Conservation (phyloP, 2,888 invertebrate genomes). For the Eupithecia exiguata region DNA sequence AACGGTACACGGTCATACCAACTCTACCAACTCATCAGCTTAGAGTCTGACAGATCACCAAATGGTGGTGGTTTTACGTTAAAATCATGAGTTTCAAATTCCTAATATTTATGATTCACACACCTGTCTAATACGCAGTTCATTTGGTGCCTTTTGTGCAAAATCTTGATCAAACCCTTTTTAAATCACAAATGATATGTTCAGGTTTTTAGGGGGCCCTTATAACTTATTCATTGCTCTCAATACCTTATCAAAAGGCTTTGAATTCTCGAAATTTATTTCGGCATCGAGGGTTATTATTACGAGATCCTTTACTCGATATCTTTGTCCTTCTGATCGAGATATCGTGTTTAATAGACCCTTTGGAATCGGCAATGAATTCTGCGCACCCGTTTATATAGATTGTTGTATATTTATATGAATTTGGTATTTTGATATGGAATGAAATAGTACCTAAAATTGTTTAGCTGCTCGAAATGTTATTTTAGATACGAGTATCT, state of each 20-base stretch:
- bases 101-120: not conserved
- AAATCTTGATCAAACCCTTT: conserved; percentile 8
- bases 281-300: conserved; percentile 61
- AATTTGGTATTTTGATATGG: not conserved
- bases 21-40: too few relatives aligned
- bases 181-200: conserved; percentile 1
- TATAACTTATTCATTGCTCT: conserved; percentile 36
- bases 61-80: not conserved
- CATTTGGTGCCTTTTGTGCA: not conserved
- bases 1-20: too few relatives aligned
- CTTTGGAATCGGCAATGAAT: conserved; percentile 22
- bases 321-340: conserved; percentile 52
- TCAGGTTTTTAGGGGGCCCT: not conserved
- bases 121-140: not conserved
- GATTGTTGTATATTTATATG: conserved; percentile 37
- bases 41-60: too few relatives aligned
- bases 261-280: conserved; percentile 60
- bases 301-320: conserved; percentile 56
- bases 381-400: conserved; percentile 26
- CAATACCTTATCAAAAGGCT: conserved; percentile 44
- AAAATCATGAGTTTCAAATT: not conserved
- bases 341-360: conserved; percentile 44
- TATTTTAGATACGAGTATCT: too few relatives aligned
- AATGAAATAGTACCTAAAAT: not conserved
- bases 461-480: too few relatives aligned